phyloP scores from a whole-genome alignment of 2,797 vertebrate genomes.

The Astyanax mexicanus region DNA sequence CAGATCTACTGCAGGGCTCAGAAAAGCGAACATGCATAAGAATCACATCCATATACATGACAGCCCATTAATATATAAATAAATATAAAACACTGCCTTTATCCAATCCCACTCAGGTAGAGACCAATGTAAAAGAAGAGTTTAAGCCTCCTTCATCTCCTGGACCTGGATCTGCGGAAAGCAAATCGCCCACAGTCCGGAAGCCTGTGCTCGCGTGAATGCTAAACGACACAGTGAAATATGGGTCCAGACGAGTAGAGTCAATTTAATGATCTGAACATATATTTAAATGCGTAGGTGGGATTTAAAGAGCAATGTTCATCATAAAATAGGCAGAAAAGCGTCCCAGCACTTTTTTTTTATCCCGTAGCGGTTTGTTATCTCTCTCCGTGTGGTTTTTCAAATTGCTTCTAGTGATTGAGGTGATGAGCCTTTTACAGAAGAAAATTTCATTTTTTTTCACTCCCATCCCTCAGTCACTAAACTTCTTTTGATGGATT shows the following conservation, averaged over 20 bases:
- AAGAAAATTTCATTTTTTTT: constrained; percentile 29
- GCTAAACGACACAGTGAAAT: constrained; percentile 39
- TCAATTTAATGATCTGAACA: constrained; percentile 28
- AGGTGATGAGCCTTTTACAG: constrained; percentile 34
- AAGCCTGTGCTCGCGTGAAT: background rate
- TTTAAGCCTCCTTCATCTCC: too few species aligned
- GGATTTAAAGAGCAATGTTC: constrained; percentile 27
- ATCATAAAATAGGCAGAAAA: constrained; percentile 16
- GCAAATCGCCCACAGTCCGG: background rate
- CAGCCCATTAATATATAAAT: background rate
- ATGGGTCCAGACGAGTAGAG: background rate
- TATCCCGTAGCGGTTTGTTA: constrained; percentile 5
- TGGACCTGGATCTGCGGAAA: too few species aligned
- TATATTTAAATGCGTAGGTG: constrained; percentile 37
- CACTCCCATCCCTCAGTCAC: background rate
- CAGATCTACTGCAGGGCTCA: background rate
- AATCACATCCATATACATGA: background rate
- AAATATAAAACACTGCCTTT: background rate
- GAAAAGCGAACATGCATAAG: background rate
- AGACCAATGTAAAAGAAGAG: background rate
- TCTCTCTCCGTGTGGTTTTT: constrained; percentile 26
- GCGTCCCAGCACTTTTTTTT: background rate
- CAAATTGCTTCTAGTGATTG: constrained; percentile 40
- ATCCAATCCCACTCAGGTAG: background rate
- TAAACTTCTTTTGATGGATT: constrained; percentile 31